Conservation (phyloP, 1,140 invertebrate genomes). For the Drosophila tani region DNA sequence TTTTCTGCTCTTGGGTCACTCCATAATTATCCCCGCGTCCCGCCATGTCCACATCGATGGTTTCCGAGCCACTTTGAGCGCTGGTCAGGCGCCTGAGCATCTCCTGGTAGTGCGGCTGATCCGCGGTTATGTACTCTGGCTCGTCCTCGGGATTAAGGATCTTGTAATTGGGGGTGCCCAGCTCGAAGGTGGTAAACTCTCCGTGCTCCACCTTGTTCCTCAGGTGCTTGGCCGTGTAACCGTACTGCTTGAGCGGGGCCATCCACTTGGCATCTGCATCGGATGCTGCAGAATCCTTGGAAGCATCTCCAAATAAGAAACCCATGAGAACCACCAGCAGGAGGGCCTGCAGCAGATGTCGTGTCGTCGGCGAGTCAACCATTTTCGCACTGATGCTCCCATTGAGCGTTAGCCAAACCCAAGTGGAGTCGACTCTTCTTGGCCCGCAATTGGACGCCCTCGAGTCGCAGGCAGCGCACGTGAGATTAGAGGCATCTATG, state of each 20-base stretch:
- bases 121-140: slow-evolving; percentile 73
- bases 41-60: slow-evolving; percentile 55
- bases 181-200: slow-evolving; percentile 72
- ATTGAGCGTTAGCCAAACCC: slow-evolving; percentile 46
- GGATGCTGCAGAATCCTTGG: not conserved
- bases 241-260: slow-evolving; percentile 48
- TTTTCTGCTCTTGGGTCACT: not conserved
- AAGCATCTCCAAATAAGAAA: not conserved
- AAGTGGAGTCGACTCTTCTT: slow-evolving; percentile 48
- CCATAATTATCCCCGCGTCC: not conserved
- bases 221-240: slow-evolving; percentile 51
- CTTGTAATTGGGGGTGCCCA: slow-evolving; percentile 73
- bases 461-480: slow-evolving; percentile 41
- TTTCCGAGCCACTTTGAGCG: slow-evolving; percentile 36
- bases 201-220: slow-evolving; percentile 71
- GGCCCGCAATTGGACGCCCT: slow-evolving; percentile 45
- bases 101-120: slow-evolving; percentile 74
- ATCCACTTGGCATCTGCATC: slow-evolving; percentile 40
- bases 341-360: slow-evolving; percentile 25
- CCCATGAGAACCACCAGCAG: slow-evolving; percentile 29
- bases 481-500: slow-evolving; percentile 69
- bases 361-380: slow-evolving; percentile 48
- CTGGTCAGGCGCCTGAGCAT: slow-evolving; percentile 56
- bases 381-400: slow-evolving; percentile 69
- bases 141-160: slow-evolving; percentile 75